Evolutionary conservation across 1,140 invertebrate genomes (phyloP), one percentile per base, ranked within the genome.

Genomic region (Chrysomallon squamiferum): DNA sequence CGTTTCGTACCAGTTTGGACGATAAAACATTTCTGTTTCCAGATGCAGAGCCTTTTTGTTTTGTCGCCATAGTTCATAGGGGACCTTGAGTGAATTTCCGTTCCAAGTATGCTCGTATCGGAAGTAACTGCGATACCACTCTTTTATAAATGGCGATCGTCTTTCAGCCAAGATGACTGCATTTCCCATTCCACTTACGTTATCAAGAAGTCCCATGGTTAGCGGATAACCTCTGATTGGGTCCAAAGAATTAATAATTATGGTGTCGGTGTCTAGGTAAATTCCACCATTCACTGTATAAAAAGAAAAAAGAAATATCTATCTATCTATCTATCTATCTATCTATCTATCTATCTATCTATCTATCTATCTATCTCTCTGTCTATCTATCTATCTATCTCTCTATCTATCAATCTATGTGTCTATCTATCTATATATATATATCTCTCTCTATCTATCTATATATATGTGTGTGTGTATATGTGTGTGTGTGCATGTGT

Each of bases 221-320:
- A 69, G 65, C 4, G 49, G 38, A 32, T 68, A 67, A 5, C 59
- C 35, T 29, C 65, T 52, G 29, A 77, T 45, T 22, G 59, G 45
- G 20, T 70, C 65, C 15, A 75, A 43, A 2, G 73, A 63, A 15
- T 62, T 47, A n/a, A 77, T 32, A 22, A 75, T 41, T 6, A 77
- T 47, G 49, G 66, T 72, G 57, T 77, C 71, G 22, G 68, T 69
- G 45, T 77, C 75, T 45, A 75, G 30, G 38, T 77, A 77, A 33
- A 77, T 69, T 9, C 74, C 74, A 15, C 74, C 74, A 63, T 71
- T 71, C 27, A 60, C 71, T 72, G 67, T 22, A 60, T 58, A 63
- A 45, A 4, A 41, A 57, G 35, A 58, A n/a, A n/a, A n/a, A n/a
- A n/a, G n/a, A n/a, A n/a, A n/a, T n/a, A n/a, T n/a, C n/a, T n/a